These are phyloP conservation scores for Schmidtea mediterranea DNA, from an alignment of 1,140 invertebrate species.

Conservation along the genomic window DNA sequence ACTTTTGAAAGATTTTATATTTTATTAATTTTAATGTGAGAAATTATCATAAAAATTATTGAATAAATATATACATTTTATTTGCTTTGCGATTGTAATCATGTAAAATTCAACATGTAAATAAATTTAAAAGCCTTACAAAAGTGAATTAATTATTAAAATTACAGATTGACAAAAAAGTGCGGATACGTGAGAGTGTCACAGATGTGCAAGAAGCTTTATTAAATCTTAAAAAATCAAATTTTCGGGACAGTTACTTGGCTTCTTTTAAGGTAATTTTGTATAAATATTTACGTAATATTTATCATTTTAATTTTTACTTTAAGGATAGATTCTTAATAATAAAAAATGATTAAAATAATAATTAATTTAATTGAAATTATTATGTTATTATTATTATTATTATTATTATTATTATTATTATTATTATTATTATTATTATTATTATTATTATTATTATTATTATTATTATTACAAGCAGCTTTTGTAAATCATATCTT, in stretches of 20 bases:
- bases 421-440: conserved; percentile 2
- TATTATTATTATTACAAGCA: too few relatives aligned
- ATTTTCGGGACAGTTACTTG: conserved; percentile 35
- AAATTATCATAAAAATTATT: too few relatives aligned
- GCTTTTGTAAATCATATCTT: too few relatives aligned
- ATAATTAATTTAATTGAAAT: neutral
- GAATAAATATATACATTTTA: too few relatives aligned
- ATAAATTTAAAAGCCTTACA: neutral
- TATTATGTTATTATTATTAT: neutral
- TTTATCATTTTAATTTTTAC: too few relatives aligned
- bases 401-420: conserved; percentile 2
- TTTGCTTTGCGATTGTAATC: too few relatives aligned
- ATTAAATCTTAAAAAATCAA: conserved; percentile 29
- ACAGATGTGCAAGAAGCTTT: conserved; percentile 33
- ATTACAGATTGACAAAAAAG: conserved; percentile 32
- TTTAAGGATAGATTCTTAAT: too few relatives aligned
- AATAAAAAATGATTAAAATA: neutral
- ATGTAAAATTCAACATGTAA: too few relatives aligned
- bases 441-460: too few relatives aligned
- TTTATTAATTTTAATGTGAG: too few relatives aligned
- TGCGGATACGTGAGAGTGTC: conserved; percentile 29
- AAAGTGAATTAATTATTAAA: neutral
- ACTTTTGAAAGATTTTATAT: too few relatives aligned
- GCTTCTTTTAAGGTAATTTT: conserved; percentile 30
- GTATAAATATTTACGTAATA: too few relatives aligned